Evolutionary conservation across 2,113 vertebrate genomes (phyloP).

Genomic region (Columba livia): DNA sequence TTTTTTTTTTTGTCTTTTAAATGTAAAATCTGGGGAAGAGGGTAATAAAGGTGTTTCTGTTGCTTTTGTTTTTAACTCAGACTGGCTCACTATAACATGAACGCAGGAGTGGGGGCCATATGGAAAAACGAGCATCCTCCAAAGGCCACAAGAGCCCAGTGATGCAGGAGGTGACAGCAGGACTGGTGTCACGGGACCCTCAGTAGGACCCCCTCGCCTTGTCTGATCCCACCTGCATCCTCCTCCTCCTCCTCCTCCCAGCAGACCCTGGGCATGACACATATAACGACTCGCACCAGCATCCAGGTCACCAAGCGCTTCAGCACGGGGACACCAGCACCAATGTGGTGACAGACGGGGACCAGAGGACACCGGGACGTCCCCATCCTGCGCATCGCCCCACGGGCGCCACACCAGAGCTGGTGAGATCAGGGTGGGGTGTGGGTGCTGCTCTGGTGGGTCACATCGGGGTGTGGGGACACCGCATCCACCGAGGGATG

Average conservation of each 20-base stretch:
- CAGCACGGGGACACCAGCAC: accelerated
- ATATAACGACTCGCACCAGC: background rate
- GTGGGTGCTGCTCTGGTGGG: accelerated
- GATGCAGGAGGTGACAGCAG: accelerated
- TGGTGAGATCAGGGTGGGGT: background rate
- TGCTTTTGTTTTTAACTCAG: background rate
- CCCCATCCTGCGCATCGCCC: background rate
- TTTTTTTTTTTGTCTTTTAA: background rate
- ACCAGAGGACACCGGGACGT: background rate
- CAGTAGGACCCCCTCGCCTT: background rate
- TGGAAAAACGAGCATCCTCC: background rate
- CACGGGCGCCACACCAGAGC: background rate
- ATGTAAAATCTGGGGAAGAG: background rate
- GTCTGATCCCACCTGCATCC: accelerated
- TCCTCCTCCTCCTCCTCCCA: background rate
- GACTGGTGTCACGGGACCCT: background rate
- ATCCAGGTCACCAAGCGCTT: background rate
- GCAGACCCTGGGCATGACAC: accelerated
- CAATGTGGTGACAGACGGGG: accelerated
- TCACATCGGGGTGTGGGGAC: accelerated
- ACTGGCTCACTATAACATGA: accelerated
- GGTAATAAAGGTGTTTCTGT: background rate
- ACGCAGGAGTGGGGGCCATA: background rate
- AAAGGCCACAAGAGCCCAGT: background rate
- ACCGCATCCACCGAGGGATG: accelerated